A percentile compares a stretch with the other conserved stretches of the same genome.
These are phyloP conservation scores for Equus przewalskii DNA, from an alignment of 2,113 vertebrate species.

Conservation along the genomic window DNA sequence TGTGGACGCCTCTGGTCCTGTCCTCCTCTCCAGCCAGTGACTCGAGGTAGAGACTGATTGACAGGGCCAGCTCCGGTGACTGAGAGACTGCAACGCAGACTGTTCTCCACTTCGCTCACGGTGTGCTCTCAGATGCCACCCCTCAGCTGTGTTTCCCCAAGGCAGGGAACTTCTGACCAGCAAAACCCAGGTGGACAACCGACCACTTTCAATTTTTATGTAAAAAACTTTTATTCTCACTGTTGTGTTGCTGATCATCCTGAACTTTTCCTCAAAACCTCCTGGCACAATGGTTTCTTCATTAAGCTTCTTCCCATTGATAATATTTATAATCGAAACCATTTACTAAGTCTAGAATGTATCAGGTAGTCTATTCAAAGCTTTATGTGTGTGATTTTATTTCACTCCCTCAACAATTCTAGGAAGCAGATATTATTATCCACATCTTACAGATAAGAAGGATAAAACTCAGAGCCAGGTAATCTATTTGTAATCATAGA, in stretches of 20 bases:
- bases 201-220: neutral
- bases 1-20: neutral
- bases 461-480: neutral
- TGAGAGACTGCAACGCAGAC: neutral
- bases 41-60: neutral
- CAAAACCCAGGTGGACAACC: neutral
- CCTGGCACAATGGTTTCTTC: neutral
- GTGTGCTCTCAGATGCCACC: neutral
- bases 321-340: neutral
- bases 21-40: neutral
- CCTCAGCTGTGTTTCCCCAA: rapidly evolving
- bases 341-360: neutral
- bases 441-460: neutral
- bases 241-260: neutral
- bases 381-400: neutral
- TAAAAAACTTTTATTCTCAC: neutral
- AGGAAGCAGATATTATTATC: neutral
- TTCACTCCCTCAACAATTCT: neutral
- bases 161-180: neutral
- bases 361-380: neutral
- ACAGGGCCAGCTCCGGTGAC: neutral
- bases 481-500: neutral
- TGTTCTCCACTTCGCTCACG: neutral
- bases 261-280: neutral
- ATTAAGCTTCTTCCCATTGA: neutral